Conservation (phyloP, 2,888 invertebrate species). For the Pecten maximus region DNA sequence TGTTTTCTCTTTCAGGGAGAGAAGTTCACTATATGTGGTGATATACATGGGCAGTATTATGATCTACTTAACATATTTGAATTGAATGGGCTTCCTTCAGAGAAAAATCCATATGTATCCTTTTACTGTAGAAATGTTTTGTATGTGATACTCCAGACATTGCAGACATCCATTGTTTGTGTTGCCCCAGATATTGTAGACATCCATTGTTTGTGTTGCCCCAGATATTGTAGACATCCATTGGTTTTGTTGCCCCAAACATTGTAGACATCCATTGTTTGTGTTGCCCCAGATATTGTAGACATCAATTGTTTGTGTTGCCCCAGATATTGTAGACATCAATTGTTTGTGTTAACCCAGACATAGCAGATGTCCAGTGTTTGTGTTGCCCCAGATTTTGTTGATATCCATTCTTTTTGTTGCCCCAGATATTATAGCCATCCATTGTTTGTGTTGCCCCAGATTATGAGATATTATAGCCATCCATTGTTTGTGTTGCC, state of each 20-base stretch:
- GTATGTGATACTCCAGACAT: too few species aligned
- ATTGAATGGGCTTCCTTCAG: conserved; percentile 97
- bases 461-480: too few species aligned
- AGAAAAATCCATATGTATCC: conserved; percentile 94
- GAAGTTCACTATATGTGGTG: conserved; percentile 99
- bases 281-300: too few species aligned
- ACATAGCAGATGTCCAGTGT: too few species aligned
- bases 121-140: conserved; percentile 59
- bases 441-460: neutral
- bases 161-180: neutral
- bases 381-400: too few species aligned
- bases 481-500: too few species aligned
- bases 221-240: too few species aligned
- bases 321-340: neutral
- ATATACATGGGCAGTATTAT: conserved; percentile 99
- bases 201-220: too few species aligned
- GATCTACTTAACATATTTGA: conserved; percentile 99
- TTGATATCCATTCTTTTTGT: neutral
- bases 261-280: too few species aligned
- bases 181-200: neutral
- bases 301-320: too few species aligned
- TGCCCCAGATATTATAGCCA: too few species aligned
- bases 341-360: neutral
- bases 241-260: too few species aligned
- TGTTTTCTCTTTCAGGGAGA: conserved; percentile 84